Percentiles rank a stretch among this genome's conserved stretches.
These are phyloP conservation scores for Pachyrhynchus sulphureomaculatus DNA, from an alignment of 1,140 invertebrate species.

Conservation along the genomic window DNA sequence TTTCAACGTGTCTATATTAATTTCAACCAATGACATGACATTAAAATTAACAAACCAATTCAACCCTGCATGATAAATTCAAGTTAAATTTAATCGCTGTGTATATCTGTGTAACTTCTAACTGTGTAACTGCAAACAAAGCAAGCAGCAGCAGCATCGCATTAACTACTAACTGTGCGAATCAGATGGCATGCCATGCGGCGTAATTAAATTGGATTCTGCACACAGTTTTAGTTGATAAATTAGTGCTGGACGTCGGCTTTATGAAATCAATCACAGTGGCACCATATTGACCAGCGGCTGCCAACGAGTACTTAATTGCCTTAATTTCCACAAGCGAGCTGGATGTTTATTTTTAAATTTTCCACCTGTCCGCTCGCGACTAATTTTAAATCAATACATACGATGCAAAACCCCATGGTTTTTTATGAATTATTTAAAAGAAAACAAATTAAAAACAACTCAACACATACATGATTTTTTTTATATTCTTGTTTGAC, in stretches of 20 bases:
- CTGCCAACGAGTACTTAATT: constrained; percentile 39
- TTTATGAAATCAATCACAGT: constrained; percentile 40
- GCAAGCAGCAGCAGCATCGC: constrained; percentile 11
- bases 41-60: too few relatives aligned
- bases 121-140: constrained; percentile 19
- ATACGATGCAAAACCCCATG: too few relatives aligned
- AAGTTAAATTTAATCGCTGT: too few relatives aligned
- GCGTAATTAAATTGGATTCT: constrained; percentile 35
- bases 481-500: too few relatives aligned
- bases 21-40: too few relatives aligned
- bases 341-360: constrained; percentile 32
- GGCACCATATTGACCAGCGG: constrained; percentile 39
- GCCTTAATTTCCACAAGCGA: constrained; percentile 39
- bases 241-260: constrained; percentile 30
- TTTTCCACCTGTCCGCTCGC: constrained; percentile 31
- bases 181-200: constrained; percentile 32
- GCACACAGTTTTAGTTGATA: constrained; percentile 35
- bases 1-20: too few relatives aligned
- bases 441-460: too few relatives aligned
- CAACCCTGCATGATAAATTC: too few relatives aligned
- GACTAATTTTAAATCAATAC: constrained; percentile 30
- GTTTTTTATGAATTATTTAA: too few relatives aligned
- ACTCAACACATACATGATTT: too few relatives aligned
- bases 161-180: constrained; percentile 23
- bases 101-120: too few relatives aligned